Evolutionary conservation across 2,797 vertebrate genomes (phyloP), one percentile per base, ranked within the genome.

Genomic region (Atherinosoma microstoma): DNA sequence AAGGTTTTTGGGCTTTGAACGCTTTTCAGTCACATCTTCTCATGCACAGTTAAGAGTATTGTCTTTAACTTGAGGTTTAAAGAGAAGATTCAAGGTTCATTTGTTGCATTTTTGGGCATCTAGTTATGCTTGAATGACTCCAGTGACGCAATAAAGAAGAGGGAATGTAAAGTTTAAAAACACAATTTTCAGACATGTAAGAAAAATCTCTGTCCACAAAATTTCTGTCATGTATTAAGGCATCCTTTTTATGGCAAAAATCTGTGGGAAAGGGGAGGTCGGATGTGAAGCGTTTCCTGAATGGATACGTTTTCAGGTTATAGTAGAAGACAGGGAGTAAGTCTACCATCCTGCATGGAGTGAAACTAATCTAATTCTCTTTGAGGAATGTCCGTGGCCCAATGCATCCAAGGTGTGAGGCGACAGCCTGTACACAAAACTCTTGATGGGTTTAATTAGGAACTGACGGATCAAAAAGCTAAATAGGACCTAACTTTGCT

Each of bases 371-470:
- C 84, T 76, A 87, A 90, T 92, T 91, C 84, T 82, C 78, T 90
- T 87, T 83, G 83, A 90, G 84, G 88, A 91, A 89, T 90, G 85
- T 65, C 84, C 78, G 76, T 81, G 80, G 77, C 85, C 85, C 88
- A 92, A 87, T 93, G 86, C 85, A 87, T 88, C 83, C 89, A 92
- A 93, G 90, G 91, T 92, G 92, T 88, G 87, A 90, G 90, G 62
- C 57, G 38, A 78, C 38, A 62, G 75, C 79, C 82, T 78, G 84
- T 80, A 87, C 90, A 91, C 88, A 92, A 81, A 87, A 76, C 76
- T 75, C 72, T 69, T 59, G 10, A 75, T 81, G 63, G 67, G 60
- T 77, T 83, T 84, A 83, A 87, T 85, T 80, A 69, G 78, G 85
- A 89, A 87, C 84, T 65, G 83, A 85, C 63, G 66, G 15, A 68